Conservation (phyloP, 1,140 invertebrate species). For the Nomia melanderi region DNA sequence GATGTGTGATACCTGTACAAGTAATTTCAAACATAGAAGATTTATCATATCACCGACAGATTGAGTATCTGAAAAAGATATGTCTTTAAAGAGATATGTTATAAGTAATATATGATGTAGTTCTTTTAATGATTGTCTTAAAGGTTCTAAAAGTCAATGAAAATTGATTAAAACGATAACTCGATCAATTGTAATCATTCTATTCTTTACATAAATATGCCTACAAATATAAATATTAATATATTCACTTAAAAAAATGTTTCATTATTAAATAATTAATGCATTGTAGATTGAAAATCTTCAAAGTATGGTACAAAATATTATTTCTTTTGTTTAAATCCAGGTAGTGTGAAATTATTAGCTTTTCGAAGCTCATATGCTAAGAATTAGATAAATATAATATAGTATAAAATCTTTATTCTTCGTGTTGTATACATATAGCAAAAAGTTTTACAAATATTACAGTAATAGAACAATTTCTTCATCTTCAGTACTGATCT, state of each 20-base stretch:
- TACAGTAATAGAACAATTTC: neutral
- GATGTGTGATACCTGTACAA: too few relatives aligned
- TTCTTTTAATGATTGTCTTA: neutral
- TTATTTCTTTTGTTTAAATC: constrained; percentile 5
- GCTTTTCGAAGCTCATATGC: neutral
- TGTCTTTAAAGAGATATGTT: too few relatives aligned
- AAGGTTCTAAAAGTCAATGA: neutral
- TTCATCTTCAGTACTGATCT: neutral
- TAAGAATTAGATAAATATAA: neutral
- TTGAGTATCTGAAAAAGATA: too few relatives aligned
- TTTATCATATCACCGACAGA: too few relatives aligned
- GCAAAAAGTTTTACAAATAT: neutral
- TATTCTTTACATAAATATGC: constrained; percentile 7
- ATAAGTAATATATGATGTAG: neutral
- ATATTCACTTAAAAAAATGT: constrained; percentile 13
- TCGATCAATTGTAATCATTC: neutral
- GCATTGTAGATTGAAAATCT: neutral
- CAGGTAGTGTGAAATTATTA: too few relatives aligned
- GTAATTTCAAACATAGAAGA: too few relatives aligned
- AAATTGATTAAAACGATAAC: neutral
- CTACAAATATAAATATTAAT: neutral
- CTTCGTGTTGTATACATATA: neutral
- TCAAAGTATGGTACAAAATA: neutral
- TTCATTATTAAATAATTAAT: constrained; percentile 9
- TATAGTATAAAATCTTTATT: too few relatives aligned